A percentile compares a stretch with the other conserved stretches of the same genome.
These are phyloP conservation scores for Neria commutata DNA, from an alignment of 2,888 invertebrate species.

Conservation along the genomic window DNA sequence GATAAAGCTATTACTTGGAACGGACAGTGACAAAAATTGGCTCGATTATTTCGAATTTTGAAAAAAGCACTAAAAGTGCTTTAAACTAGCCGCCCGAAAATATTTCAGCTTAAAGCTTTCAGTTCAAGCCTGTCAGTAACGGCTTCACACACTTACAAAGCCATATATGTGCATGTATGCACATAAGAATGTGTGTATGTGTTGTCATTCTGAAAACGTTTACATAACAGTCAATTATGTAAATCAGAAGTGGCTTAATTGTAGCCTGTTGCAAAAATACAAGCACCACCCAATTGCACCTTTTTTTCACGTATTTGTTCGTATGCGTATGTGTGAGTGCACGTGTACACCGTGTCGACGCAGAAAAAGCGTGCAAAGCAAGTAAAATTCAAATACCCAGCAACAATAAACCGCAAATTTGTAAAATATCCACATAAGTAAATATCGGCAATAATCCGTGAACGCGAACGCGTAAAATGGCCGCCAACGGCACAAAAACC, in stretches of 20 bases:
- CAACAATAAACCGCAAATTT: constrained; percentile 25
- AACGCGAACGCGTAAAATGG: not conserved
- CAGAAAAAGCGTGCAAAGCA: constrained; percentile 2
- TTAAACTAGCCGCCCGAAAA: no score
- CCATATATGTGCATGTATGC: not conserved
- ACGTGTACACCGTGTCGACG: no score
- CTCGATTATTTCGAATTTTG: no score
- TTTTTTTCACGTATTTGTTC: not conserved
- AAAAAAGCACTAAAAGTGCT: no score
- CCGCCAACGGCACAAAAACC: constrained; percentile 7
- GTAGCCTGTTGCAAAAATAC: not conserved
- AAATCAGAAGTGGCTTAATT: no score
- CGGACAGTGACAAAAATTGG: no score
- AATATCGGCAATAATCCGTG: not conserved
- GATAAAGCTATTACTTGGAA: no score
- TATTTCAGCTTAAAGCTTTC: no score
- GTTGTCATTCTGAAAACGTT: no score
- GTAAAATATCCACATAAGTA: constrained; percentile 20
- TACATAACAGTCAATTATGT: no score
- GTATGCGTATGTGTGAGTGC: not conserved
- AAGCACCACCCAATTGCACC: not conserved
- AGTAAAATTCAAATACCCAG: constrained; percentile 2
- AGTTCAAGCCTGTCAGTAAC: no score
- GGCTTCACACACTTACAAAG: not conserved
- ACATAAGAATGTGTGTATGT: not conserved